phyloP scores from a whole-genome alignment of 2,113 vertebrate species.

The Rutilus rutilus region DNA sequence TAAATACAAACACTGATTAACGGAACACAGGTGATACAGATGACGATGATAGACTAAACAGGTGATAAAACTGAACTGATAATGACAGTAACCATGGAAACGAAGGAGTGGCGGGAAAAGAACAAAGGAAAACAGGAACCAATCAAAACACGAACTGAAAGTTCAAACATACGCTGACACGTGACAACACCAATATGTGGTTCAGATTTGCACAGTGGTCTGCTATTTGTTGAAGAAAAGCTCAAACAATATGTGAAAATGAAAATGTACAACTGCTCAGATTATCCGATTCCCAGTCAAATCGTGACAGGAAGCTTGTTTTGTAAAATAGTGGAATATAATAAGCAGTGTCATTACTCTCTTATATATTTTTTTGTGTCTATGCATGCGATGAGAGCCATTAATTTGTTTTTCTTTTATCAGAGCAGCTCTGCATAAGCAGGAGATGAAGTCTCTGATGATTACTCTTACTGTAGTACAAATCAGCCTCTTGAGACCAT shows the following conservation, averaged over 20 bases:
- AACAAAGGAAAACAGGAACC: no score
- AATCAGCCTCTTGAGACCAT: background rate
- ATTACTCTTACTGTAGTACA: slow-evolving; percentile 36
- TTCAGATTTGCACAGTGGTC: background rate
- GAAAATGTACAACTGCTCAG: background rate
- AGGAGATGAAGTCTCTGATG: slow-evolving; percentile 32
- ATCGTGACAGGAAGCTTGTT: background rate
- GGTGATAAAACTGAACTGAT: no score
- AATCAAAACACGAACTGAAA: no score
- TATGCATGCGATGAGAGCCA: background rate
- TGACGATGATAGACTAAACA: no score
- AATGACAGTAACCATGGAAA: no score
- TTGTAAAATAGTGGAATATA: background rate
- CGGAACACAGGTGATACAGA: no score
- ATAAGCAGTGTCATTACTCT: background rate
- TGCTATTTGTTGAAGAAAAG: background rate
- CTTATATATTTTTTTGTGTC: background rate
- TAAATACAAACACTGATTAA: no score
- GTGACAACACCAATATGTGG: background rate
- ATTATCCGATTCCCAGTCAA: background rate
- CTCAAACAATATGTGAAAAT: background rate
- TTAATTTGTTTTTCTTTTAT: slow-evolving; percentile 18
- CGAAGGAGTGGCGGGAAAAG: no score
- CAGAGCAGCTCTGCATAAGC: slow-evolving; percentile 36
- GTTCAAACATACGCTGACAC: no score